These are phyloP conservation scores for Argyra leucocephala DNA, from an alignment of 2,888 invertebrate species.

Conservation along the genomic window DNA sequence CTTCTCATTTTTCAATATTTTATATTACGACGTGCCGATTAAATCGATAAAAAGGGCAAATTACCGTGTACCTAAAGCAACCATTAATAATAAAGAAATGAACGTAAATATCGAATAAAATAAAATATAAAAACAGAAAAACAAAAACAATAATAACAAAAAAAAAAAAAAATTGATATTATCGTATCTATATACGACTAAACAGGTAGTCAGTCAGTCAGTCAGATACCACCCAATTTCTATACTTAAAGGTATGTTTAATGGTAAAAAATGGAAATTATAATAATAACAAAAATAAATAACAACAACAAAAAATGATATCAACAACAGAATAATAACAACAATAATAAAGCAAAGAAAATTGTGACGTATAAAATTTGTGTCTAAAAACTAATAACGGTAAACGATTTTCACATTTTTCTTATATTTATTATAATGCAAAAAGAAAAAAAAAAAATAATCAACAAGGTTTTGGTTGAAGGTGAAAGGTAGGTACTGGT, in stretches of 20 bases:
- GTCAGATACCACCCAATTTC: too few relatives aligned
- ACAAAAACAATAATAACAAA: not conserved
- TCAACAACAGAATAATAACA: not conserved
- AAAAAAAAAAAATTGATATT: not conserved
- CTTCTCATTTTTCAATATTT: not conserved
- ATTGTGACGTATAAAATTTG: not conserved
- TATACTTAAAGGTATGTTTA: too few relatives aligned
- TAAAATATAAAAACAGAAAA: not conserved
- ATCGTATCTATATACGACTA: too few relatives aligned
- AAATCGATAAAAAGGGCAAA: conserved; percentile 18
- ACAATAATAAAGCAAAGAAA: not conserved
- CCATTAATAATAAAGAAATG: conserved; percentile 17
- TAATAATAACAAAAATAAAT: not conserved
- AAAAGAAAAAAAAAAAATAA: too few relatives aligned
- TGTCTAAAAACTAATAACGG: not conserved
- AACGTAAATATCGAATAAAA: not conserved
- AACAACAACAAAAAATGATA: not conserved
- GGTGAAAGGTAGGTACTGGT: too few relatives aligned
- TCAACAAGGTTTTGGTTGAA: too few relatives aligned
- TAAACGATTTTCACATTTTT: conserved; percentile 6
- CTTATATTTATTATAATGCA: not conserved
- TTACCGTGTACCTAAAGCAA: conserved; percentile 19
- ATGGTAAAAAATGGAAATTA: not conserved
- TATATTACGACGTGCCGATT: conserved; percentile 16
- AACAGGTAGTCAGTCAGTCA: too few relatives aligned